These are phyloP conservation scores for Gobionotothen gibberifrons DNA, from an alignment of 2,797 vertebrate genomes.

Conservation along the genomic window DNA sequence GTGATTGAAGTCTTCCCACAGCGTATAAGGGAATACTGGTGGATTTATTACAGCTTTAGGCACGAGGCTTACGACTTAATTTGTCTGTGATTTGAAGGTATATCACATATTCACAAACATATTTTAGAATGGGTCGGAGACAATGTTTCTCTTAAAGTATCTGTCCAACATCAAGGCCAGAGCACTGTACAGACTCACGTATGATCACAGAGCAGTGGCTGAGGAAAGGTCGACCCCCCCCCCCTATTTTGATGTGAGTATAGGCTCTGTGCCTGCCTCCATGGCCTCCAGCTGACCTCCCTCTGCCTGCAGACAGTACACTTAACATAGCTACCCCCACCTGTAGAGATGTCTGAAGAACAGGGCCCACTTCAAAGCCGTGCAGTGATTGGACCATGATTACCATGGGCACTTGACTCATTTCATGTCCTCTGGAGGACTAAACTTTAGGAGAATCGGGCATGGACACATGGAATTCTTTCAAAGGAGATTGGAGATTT, in stretches of 20 bases:
- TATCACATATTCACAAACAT: slow-evolving; percentile 4
- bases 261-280: slow-evolving; percentile 47
- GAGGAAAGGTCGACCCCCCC: slow-evolving; percentile 1
- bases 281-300: slow-evolving; percentile 79
- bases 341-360: slow-evolving; percentile 77
- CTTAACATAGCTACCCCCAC: slow-evolving; percentile 77
- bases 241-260: slow-evolving; percentile 23
- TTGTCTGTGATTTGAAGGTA: slow-evolving; percentile 20
- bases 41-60: slow-evolving; percentile 43
- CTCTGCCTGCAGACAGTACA: slow-evolving; percentile 68
- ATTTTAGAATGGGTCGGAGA: not conserved
- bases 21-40: slow-evolving; percentile 13
- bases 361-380: slow-evolving; percentile 73
- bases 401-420: slow-evolving; percentile 79
- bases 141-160: not conserved
- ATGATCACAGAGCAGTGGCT: slow-evolving; percentile 17
- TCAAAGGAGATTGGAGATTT: slow-evolving; percentile 7
- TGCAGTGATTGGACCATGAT: slow-evolving; percentile 80
- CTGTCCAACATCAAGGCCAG: not conserved
- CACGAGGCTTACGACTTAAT: slow-evolving; percentile 18
- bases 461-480: slow-evolving; percentile 50
- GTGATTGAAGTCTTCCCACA: slow-evolving; percentile 22
- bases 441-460: slow-evolving; percentile 66
- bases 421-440: slow-evolving; percentile 73
- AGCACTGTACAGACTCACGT: not conserved